Percentiles rank a stretch among this genome's conserved stretches.
Evolutionary conservation across 2,888 invertebrate genomes (phyloP).

Genomic region (Punctoribates punctum): DNA sequence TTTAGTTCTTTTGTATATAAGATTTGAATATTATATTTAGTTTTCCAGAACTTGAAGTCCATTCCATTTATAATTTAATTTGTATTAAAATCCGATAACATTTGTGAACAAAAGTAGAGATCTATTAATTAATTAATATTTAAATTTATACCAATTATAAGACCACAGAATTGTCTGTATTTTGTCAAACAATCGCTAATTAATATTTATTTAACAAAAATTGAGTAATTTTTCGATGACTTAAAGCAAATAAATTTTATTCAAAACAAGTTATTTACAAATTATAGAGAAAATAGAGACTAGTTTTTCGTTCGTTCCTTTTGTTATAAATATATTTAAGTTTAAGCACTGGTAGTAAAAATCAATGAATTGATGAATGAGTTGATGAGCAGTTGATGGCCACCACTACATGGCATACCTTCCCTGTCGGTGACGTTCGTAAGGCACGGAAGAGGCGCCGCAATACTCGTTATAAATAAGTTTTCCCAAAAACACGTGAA

Average conservation of each 20-base stretch:
- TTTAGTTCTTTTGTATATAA: neutral
- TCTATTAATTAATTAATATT: neutral
- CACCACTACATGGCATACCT: constrained; percentile 40
- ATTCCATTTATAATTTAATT: constrained; percentile 30
- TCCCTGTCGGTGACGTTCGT: constrained; percentile 29
- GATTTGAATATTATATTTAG: no score
- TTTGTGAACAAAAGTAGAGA: neutral
- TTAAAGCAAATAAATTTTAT: neutral
- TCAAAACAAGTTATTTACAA: constrained; percentile 8
- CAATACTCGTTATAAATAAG: constrained; percentile 83
- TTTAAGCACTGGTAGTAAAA: neutral
- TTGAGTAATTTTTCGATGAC: neutral
- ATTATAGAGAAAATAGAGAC: neutral
- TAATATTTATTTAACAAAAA: neutral
- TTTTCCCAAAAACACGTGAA: constrained; percentile 88
- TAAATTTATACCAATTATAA: constrained; percentile 16
- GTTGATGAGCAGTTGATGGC: neutral
- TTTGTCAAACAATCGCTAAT: constrained; percentile 2
- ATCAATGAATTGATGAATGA: neutral
- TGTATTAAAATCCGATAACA: neutral
- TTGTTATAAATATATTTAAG: neutral
- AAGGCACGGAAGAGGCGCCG: constrained; percentile 43
- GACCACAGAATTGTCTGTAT: constrained; percentile 11
- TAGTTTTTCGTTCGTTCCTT: neutral
- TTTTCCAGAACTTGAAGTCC: constrained; percentile 1